Base-by-base conservation (phyloP, 2,888 invertebrate species). In the Tromatobia lineatoria region DNA sequence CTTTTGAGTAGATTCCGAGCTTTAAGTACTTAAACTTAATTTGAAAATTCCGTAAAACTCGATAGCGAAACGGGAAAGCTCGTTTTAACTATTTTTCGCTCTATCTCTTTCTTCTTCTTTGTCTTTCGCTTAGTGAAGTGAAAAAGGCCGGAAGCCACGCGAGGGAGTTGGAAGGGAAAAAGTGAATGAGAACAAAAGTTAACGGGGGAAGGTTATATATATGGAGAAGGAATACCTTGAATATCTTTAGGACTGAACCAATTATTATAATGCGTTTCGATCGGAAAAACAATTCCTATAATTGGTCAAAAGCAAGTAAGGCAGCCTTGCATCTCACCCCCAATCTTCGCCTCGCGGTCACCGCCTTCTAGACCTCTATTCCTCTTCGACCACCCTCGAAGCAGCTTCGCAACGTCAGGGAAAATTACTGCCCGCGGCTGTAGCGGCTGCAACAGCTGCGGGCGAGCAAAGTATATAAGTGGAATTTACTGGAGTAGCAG, bases 271-370 rank as follows among this genome's bases (percentile, higher is more conserved):
- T 83, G 47, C 47, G 18, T 64, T 57, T 59, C 57, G 74, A 83
- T 77, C 79, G 77, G 75, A 76, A 86, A 83, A 86, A 86, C 85
- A 86, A 85, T 87, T 82, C 57, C 54, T 79, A 75, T 87, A 86
- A 86, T 87, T 86, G 71, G 77, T 85, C 83, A 79, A 83, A 80
- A 82, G 83, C 77, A 80, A 57, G 29, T 42, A 76, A 76, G 54
- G 47, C 71, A 34, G 38, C 25, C 69, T 73, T 52, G 29, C 45
- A 38, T 15, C 71, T 45, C 23, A n/a, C 18, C 45, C 52, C 15
- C 67, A 18, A 18, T 25, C 23, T 42, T 8, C 34, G 47, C 34
- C 47, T 18, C 23, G 20, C 64, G 34, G 57, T 71, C 52, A 18
- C 20, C 45, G 25, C 38, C 52, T 59, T 54, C 20, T 42, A 3